Evolutionary conservation across 2,797 vertebrate species (phyloP), one percentile per base, ranked within the genome.

Genomic region (Rhodeus uyekii): DNA sequence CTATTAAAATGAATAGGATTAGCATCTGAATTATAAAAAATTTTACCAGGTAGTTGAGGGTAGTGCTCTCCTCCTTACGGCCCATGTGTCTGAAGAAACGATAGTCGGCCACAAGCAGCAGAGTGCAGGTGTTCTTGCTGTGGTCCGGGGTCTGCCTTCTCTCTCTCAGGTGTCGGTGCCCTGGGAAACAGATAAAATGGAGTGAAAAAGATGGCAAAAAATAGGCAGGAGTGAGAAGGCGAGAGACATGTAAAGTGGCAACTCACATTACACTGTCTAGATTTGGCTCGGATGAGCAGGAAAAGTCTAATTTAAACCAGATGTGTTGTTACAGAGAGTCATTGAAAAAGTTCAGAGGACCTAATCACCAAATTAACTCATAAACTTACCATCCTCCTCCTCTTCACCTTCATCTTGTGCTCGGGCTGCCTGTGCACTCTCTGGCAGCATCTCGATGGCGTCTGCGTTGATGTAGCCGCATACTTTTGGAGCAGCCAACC

Each of bases 41-140:
- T n/a, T n/a, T 93, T 87, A 96, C 96, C 87, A 97, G 87, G 84
- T 96, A 97, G 84, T 96, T 97, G 69, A 96, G 96, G 3, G 96
- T 96, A 22, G 95, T 97, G 58, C 96, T 96, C 90, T 96, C 95
- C 79, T 96, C 96, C 76, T 91, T 92, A 32, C 96, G 91, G 58
- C 96, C 96, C 96, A 97, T 97, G 86, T 96, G 89, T 68, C 83
- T 93, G 88, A 95, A 97, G 82, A 97, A 97, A 42, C 96, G 96
- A 90, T 96, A 94, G 87, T 97, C 96, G 3, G 96, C 96, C 61
- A 97, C 96, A 73, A 96, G 94, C 81, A 96, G 64, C 87, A 96
- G 92, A 86, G 94, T 95, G 78, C 96, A 96, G 0, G 96, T 96
- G 86, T 96, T 96, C 87, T 93, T 96, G 80, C 92, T 86, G 72